Base-by-base conservation (phyloP, 2,113 vertebrate species). In the Halichoerus grypus region DNA sequence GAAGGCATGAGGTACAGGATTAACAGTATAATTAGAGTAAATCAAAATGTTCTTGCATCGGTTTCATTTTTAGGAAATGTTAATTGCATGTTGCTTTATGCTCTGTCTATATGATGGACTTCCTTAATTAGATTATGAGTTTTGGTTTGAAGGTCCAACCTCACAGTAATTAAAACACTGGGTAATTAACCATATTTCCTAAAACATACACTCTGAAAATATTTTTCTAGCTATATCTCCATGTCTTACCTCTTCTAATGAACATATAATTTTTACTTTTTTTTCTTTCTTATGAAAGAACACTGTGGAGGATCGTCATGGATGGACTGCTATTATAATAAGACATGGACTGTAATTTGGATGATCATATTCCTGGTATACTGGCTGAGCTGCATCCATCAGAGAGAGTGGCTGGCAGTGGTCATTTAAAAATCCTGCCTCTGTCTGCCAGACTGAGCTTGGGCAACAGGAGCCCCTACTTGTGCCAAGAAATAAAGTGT, bases 51-150 rank as follows among this genome's bases (percentile, higher is more conserved):
- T 97, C 93, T 61, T 93, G 79, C 87, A 85, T 98, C 18, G 46
- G 80, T 88, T 95, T 97, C n/a, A 92, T 72, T 96, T 95, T 97
- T 94, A 85, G 79, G 33, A 98, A 98, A 97, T 90, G 94, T 97
- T 98, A 98, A 98, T 98, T 98, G 95, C 86, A 14, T 97, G 87
- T 39, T 39, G 7, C 89, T 87, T 98, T 98, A 97, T 67, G n/a
- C 36, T 55, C 69, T 96, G 59, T 95, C 83, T 97, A 22, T 96
- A 98, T 95, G 98, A 98, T 96, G 77, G 71, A 87, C 90, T 96
- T 98, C 81, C 96, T 98, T 98, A 98, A 98, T 98, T 98, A 97
- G 93, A 90, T 94, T 98, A 94, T 96, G 94, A 97, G 96, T 92
- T 94, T 74, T 55, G 93, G 84, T 93, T 96, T 97, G 89, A 98